Base-by-base conservation (phyloP, 2,888 invertebrate genomes). In the Dysmachus trigonus region DNA sequence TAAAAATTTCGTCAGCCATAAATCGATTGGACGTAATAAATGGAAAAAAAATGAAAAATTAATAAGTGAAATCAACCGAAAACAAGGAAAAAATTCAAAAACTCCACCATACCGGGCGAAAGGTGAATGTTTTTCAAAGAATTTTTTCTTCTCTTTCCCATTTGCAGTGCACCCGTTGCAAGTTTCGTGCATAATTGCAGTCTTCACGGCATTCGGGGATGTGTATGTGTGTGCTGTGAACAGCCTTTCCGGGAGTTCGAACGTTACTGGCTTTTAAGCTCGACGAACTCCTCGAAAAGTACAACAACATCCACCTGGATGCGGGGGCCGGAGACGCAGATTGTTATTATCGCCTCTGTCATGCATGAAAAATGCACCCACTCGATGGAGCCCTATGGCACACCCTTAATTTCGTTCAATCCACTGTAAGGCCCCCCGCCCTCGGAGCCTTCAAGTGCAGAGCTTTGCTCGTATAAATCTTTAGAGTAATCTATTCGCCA, bases 331-430 rank as follows among this genome's bases (percentile, higher is more conserved):
- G 38, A 18, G 82, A 22, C 31, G 82, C 62, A 82, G 82, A 71
- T 82, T 82, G 82, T 82, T 82, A 82, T 82, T 82, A 82, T 82
- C 82, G 82, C 71, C 71, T 53, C 82, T 82, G 82, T 35, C 82
- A 82, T 82, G 82, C 82, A 82, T 82, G 82, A 79, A 82, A 82
- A 82, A 82, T 82, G 82, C 82, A 82, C 33, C 53, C 82, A 82
- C 82, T 82, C 82, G 82, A 71, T 71, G 33, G 18, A 35, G 82
- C 10, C 62, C 27, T 13, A n/a, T n/a, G 27, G 62, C 33, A 35
- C 51, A 41, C 35, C 79, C 79, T 71, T 62, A 82, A 82, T 82
- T 82, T 82, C 27, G 33, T 33, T 53, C 71, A 53, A 82, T 62
- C 62, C 33, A 13, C 62, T 22, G 15, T 62, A 41, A 22, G 30